Conservation (phyloP, 1,140 invertebrate genomes). For the Solenopsis fugax region DNA sequence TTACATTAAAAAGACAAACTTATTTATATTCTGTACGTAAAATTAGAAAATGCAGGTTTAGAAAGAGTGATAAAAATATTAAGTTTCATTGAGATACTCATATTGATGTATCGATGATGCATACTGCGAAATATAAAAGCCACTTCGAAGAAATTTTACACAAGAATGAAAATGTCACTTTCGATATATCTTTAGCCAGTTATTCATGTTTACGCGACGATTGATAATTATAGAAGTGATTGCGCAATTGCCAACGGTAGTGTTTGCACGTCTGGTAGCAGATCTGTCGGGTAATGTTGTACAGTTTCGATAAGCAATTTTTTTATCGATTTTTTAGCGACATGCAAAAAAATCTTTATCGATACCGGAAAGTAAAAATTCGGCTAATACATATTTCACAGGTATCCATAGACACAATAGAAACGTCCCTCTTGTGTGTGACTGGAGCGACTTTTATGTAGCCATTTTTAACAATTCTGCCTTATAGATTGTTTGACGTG, state of each 20-base stretch:
- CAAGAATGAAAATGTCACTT: slow-evolving; percentile 11
- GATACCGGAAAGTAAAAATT: slow-evolving; percentile 46
- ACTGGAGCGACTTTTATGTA: slow-evolving; percentile 71
- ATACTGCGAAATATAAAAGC: background rate
- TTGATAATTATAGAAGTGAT: slow-evolving; percentile 45
- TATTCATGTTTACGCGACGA: slow-evolving; percentile 5
- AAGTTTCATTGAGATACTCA: background rate
- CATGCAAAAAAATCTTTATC: slow-evolving; percentile 54
- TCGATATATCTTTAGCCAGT: slow-evolving; percentile 29
- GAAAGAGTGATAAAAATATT: background rate
- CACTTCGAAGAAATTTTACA: background rate
- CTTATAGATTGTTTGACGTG: slow-evolving; percentile 56
- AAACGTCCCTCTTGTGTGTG: slow-evolving; percentile 60
- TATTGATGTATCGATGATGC: background rate
- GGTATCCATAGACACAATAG: slow-evolving; percentile 40
- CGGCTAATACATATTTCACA: slow-evolving; percentile 36
- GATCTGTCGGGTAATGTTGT: background rate
- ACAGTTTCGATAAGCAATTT: slow-evolving; percentile 40
- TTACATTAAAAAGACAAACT: background rate
- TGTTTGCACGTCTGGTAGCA: background rate
- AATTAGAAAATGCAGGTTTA: slow-evolving; percentile 3
- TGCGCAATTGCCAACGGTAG: slow-evolving; percentile 33
- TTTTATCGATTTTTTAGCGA: background rate
- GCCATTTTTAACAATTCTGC: slow-evolving; percentile 67
- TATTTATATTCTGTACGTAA: background rate